phyloP scores from a whole-genome alignment of 2,888 invertebrate species.

The Stegana nigrithorax region DNA sequence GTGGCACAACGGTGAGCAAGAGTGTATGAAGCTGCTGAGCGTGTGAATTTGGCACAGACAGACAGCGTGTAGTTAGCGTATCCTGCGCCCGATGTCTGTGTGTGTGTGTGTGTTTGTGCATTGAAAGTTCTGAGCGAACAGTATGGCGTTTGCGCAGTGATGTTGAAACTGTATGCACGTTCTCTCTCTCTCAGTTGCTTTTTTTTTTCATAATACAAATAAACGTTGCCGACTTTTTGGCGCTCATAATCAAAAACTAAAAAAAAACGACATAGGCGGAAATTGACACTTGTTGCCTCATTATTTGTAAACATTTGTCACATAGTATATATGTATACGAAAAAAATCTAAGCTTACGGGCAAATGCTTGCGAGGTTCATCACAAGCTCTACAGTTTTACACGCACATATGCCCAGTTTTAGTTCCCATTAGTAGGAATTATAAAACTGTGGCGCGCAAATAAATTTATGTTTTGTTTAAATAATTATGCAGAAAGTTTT shows the following conservation, averaged over 20 bases:
- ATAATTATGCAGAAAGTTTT: too few relatives aligned
- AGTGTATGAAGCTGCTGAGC: too few relatives aligned
- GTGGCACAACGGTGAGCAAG: too few relatives aligned
- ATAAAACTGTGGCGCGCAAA: background rate
- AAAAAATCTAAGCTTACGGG: background rate
- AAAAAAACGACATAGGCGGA: too few relatives aligned
- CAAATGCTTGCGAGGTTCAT: background rate
- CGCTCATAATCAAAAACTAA: too few relatives aligned
- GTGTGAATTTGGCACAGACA: slow-evolving; percentile 39
- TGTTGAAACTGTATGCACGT: too few relatives aligned
- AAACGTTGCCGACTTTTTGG: background rate
- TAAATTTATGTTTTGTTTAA: background rate
- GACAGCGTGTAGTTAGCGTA: too few relatives aligned
- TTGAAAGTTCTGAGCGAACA: slow-evolving; percentile 24
- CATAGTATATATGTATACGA: background rate
- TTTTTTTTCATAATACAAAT: background rate
- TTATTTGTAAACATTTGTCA: slow-evolving; percentile 26
- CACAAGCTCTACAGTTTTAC: background rate
- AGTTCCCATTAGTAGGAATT: too few relatives aligned
- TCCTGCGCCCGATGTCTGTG: background rate
- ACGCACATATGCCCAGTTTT: background rate
- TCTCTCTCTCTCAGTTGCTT: background rate
- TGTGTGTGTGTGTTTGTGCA: slow-evolving; percentile 43
- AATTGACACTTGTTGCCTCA: slow-evolving; percentile 48
- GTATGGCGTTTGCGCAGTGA: slow-evolving; percentile 48